Conservation (phyloP, 2,797 vertebrate species). For the Diplodus sargus region DNA sequence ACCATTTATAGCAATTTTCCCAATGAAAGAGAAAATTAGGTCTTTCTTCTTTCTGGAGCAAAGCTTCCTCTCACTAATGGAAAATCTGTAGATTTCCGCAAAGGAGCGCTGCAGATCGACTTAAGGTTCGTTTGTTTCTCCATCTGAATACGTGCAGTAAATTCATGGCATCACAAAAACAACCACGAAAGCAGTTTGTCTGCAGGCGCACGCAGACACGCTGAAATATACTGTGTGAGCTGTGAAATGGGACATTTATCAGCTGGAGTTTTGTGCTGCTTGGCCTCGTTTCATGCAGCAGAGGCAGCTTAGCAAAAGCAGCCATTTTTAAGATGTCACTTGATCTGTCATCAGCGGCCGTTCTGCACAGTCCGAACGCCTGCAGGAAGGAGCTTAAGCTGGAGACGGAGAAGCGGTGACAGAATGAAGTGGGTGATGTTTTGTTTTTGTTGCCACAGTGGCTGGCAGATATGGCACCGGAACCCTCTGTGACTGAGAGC, state of each 20-base stretch:
- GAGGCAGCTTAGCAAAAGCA: conserved; percentile 42
- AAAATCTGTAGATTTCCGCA: conserved; percentile 43
- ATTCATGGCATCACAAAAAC: not conserved
- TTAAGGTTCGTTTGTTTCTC: conserved; percentile 16
- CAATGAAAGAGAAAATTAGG: conserved; percentile 40
- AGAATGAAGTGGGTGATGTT: conserved; percentile 14
- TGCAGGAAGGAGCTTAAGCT: conserved; percentile 12
- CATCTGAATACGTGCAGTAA: conserved; percentile 1
- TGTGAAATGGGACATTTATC: conserved; percentile 69
- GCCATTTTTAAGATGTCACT: conserved; percentile 63
- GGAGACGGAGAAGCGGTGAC: conserved; percentile 16
- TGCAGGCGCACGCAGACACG: conserved; percentile 2
- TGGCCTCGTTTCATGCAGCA: conserved; percentile 63
- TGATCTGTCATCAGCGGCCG: conserved; percentile 48
- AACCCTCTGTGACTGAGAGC: conserved; percentile 9
- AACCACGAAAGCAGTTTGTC: not conserved
- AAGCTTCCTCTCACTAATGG: conserved; percentile 44
- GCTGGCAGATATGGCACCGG: conserved; percentile 15
- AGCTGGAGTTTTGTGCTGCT: conserved; percentile 56
- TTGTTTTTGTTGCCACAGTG: conserved; percentile 6
- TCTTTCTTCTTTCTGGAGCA: conserved; percentile 37
- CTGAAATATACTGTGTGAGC: conserved; percentile 21
- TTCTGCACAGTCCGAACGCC: conserved; percentile 37
- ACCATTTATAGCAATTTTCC: conserved; percentile 35
- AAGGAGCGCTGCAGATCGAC: conserved; percentile 29